These are phyloP conservation scores for Monochamus saltuarius DNA, from an alignment of 1,140 invertebrate species.

Conservation along the genomic window DNA sequence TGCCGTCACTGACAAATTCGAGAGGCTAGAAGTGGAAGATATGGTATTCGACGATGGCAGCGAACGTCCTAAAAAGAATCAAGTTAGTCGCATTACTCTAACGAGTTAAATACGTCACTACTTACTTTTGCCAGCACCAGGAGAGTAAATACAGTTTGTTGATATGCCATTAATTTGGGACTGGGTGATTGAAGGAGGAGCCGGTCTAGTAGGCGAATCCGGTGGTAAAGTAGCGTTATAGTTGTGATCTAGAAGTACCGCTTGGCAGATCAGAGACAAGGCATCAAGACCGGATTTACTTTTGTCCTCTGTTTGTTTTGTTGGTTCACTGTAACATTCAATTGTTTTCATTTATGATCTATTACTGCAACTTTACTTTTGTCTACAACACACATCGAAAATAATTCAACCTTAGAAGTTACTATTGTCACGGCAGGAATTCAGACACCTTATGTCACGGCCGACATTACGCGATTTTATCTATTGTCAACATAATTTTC, in stretches of 20 bases:
- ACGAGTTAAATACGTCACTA: background rate
- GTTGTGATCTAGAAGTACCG: constrained; percentile 79
- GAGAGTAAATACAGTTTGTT: constrained; percentile 15
- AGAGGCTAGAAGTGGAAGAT: constrained; percentile 27
- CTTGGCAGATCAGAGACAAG: constrained; percentile 54
- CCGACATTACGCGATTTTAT: no score
- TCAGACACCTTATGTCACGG: no score
- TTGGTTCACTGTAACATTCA: constrained; percentile 19
- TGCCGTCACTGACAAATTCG: constrained; percentile 27
- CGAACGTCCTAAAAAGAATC: constrained; percentile 27
- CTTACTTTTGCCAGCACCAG: constrained; percentile 24
- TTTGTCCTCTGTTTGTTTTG: constrained; percentile 31
- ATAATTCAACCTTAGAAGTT: no score
- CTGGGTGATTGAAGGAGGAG: constrained; percentile 53
- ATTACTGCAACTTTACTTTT: no score
- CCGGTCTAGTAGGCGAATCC: constrained; percentile 58
- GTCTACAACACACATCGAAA: no score
- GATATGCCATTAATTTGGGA: constrained; percentile 46
- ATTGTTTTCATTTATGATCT: no score
- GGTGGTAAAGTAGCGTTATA: constrained; percentile 72
- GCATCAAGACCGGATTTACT: constrained; percentile 44
- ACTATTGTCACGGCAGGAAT: no score
- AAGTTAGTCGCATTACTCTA: background rate
- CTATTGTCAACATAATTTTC: no score
- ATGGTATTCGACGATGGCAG: constrained; percentile 31